Percentiles rank a stretch among this genome's conserved stretches.
These are phyloP conservation scores for Hyperoplus immaculatus DNA, from an alignment of 2,797 vertebrate species.

Conservation along the genomic window DNA sequence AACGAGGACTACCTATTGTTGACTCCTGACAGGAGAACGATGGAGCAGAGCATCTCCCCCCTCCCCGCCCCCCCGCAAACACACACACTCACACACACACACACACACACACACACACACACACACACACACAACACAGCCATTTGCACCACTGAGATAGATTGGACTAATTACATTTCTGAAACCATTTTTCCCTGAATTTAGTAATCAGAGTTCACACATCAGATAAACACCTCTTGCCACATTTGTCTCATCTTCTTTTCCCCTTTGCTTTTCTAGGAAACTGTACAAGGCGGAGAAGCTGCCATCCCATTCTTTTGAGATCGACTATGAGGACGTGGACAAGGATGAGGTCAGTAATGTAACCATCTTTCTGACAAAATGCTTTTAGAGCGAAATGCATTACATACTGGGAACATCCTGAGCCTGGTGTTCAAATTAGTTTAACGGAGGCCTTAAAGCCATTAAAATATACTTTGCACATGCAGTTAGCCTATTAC, in stretches of 20 bases:
- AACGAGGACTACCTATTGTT: conserved; percentile 65
- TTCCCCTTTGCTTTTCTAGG: conserved; percentile 73
- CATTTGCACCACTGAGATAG: conserved; percentile 36
- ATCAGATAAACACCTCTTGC: too few relatives aligned
- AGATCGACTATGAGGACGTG: conserved; percentile 97
- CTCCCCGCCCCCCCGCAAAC: too few relatives aligned
- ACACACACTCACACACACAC: too few relatives aligned
- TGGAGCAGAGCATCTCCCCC: conserved; percentile 48
- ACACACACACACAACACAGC: neutral
- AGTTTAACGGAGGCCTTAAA: conserved; percentile 53
- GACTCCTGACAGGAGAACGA: conserved; percentile 58
- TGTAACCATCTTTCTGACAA: conserved; percentile 40
- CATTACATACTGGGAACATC: conserved; percentile 54
- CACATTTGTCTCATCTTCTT: conserved; percentile 14
- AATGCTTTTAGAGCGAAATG: conserved; percentile 47
- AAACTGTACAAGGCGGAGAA: conserved; percentile 93
- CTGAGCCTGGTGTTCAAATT: conserved; percentile 54
- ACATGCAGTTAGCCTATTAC: conserved; percentile 34
- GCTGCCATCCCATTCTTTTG: conserved; percentile 96
- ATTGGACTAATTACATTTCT: conserved; percentile 46
- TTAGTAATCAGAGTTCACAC: conserved; percentile 21
- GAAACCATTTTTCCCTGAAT: conserved; percentile 35
- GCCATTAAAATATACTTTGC: conserved; percentile 57
- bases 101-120: too few relatives aligned
- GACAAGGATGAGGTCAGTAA: conserved; percentile 97